Evolutionary conservation across 1,140 invertebrate genomes (phyloP).

Genomic region (Lepidurus couesii): DNA sequence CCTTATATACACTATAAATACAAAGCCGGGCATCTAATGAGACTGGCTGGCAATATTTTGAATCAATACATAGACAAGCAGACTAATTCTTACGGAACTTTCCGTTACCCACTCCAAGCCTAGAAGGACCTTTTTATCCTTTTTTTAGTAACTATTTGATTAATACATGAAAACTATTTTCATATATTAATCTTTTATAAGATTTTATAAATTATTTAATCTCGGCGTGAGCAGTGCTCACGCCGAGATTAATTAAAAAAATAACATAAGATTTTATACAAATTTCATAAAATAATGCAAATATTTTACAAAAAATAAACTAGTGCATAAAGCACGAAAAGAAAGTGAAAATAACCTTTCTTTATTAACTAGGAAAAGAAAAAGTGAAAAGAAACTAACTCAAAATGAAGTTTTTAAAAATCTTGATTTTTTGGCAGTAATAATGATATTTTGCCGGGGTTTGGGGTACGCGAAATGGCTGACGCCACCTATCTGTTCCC

Average conservation of each 20-base stretch:
- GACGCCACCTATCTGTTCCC: too few species aligned
- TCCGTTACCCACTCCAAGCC: too few species aligned
- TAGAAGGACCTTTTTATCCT: too few species aligned
- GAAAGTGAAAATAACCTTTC: not conserved
- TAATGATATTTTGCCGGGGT: not conserved
- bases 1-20: conserved; percentile 8
- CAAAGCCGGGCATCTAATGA: conserved; percentile 14
- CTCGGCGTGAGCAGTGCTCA: too few species aligned
- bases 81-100: not conserved
- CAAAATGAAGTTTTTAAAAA: not conserved
- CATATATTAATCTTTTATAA: too few species aligned
- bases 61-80: not conserved
- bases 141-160: too few species aligned
- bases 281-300: not conserved
- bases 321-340: not conserved
- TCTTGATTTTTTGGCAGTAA: not conserved
- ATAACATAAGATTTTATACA: too few species aligned
- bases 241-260: too few species aligned
- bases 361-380: not conserved
- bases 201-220: too few species aligned
- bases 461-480: too few species aligned
- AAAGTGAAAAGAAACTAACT: not conserved
- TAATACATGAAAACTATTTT: too few species aligned
- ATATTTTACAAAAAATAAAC: not conserved
- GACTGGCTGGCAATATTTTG: not conserved